phyloP scores from a whole-genome alignment of 2,797 vertebrate genomes.

The Philypnodon macrostomus region DNA sequence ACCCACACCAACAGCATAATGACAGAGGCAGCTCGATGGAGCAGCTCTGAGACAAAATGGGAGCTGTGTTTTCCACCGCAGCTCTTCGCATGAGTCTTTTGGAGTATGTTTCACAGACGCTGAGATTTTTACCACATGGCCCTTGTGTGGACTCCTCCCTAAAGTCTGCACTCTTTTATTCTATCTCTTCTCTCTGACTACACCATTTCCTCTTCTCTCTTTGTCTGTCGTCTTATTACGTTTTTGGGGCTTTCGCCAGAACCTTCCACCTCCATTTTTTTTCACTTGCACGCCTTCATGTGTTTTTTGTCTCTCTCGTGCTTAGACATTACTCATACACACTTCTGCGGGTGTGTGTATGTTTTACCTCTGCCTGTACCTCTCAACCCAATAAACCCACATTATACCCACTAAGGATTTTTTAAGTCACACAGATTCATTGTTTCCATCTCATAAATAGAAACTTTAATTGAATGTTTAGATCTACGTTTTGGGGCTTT shows the following conservation, averaged over 20 bases:
- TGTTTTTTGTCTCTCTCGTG: constrained; percentile 15
- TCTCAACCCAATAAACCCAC: constrained; percentile 5
- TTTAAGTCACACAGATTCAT: constrained; percentile 15
- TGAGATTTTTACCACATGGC: constrained; percentile 64
- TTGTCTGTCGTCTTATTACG: constrained; percentile 18
- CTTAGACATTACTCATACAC: constrained; percentile 15
- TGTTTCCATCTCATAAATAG: constrained; percentile 30
- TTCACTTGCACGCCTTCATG: constrained; percentile 11
- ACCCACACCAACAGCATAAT: constrained; percentile 59
- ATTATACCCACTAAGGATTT: too few species aligned
- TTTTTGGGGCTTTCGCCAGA: constrained; percentile 17
- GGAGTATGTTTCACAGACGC: constrained; percentile 58
- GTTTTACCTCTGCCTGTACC: constrained; percentile 13
- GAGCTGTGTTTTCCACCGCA: constrained; percentile 35
- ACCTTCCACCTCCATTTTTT: constrained; percentile 19
- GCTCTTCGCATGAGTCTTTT: constrained; percentile 50
- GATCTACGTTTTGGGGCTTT: constrained; percentile 15
- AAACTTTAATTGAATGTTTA: constrained; percentile 17
- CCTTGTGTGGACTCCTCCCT: constrained; percentile 62
- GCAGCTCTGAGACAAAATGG: constrained; percentile 32
- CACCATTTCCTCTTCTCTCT: constrained; percentile 25
- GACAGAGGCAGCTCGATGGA: constrained; percentile 46
- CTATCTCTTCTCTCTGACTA: constrained; percentile 37
- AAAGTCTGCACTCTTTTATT: constrained; percentile 38
- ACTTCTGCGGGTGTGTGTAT: constrained; percentile 18